phyloP scores from a whole-genome alignment of 2,888 invertebrate species.

The Lithosia quadra region DNA sequence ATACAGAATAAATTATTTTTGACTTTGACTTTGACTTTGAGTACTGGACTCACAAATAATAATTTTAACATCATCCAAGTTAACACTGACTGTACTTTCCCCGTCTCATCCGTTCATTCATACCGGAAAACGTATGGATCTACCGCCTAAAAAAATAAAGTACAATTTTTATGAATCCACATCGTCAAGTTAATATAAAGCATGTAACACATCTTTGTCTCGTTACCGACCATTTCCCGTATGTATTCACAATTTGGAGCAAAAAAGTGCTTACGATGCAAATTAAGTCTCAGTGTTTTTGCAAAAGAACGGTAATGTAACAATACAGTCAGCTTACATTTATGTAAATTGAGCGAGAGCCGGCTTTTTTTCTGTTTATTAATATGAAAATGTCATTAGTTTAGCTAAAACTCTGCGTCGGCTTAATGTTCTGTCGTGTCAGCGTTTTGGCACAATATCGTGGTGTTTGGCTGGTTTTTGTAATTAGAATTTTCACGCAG shows the following conservation, averaged over 20 bases:
- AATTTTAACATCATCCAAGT: too few relatives aligned
- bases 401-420: conserved; percentile 24
- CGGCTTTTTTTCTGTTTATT: conserved; percentile 40
- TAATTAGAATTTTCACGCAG: background rate
- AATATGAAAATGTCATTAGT: conserved; percentile 51
- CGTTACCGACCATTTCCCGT: conserved; percentile 14
- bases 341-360: conserved; percentile 45
- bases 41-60: too few relatives aligned
- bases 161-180: background rate
- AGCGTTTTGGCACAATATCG: conserved; percentile 17
- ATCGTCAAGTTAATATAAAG: background rate
- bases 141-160: too few relatives aligned
- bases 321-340: conserved; percentile 47
- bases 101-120: too few relatives aligned
- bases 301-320: conserved; percentile 45
- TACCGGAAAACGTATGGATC: too few relatives aligned
- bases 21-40: too few relatives aligned
- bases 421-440: conserved; percentile 24
- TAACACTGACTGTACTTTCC: too few relatives aligned
- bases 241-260: conserved; percentile 28
- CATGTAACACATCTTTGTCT: conserved; percentile 11
- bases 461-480: background rate
- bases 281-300: conserved; percentile 49
- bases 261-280: conserved; percentile 50
- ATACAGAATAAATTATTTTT: too few relatives aligned